Evolutionary conservation across 2,113 vertebrate species (phyloP).

Genomic region (Eonycteris spelaea): DNA sequence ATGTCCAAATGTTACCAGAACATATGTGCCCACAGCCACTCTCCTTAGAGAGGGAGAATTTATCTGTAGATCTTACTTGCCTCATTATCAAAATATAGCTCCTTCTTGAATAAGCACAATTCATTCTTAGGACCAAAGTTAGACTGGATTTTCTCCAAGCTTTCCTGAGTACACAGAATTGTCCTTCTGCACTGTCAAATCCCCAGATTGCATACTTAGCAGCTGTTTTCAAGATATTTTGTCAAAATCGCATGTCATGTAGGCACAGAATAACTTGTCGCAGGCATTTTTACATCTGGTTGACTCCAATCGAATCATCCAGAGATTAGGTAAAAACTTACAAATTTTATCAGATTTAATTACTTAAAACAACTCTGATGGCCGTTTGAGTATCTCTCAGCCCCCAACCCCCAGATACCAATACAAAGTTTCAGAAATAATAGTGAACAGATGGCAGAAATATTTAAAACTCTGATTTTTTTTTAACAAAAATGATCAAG

Average conservation of each 20-base stretch:
- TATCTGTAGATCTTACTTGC: not conserved
- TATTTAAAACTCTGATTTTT: slow-evolving; percentile 60
- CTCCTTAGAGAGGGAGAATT: not conserved
- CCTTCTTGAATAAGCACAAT: slow-evolving; percentile 35
- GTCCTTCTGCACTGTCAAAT: slow-evolving; percentile 26
- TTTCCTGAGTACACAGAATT: not conserved
- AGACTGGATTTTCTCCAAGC: slow-evolving; percentile 33
- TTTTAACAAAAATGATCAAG: slow-evolving; percentile 52
- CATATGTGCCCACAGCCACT: not conserved
- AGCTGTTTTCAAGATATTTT: slow-evolving; percentile 66
- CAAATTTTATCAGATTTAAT: slow-evolving; percentile 74
- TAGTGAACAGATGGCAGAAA: slow-evolving; percentile 76
- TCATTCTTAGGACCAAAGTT: slow-evolving; percentile 26
- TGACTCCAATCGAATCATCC: slow-evolving; percentile 71
- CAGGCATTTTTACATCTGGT: slow-evolving; percentile 75
- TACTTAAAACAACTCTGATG: slow-evolving; percentile 63
- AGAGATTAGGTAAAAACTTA: slow-evolving; percentile 73
- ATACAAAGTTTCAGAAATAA: slow-evolving; percentile 64
- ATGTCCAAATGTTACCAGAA: not conserved
- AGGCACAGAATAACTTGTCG: slow-evolving; percentile 45
- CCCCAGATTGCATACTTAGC: slow-evolving; percentile 34
- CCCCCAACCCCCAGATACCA: slow-evolving; percentile 18
- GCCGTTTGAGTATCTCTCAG: slow-evolving; percentile 59
- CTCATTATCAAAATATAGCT: not conserved
- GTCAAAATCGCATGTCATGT: slow-evolving; percentile 47